Evolutionary conservation across 2,113 vertebrate species (phyloP).

Genomic region (Jacana jacana): DNA sequence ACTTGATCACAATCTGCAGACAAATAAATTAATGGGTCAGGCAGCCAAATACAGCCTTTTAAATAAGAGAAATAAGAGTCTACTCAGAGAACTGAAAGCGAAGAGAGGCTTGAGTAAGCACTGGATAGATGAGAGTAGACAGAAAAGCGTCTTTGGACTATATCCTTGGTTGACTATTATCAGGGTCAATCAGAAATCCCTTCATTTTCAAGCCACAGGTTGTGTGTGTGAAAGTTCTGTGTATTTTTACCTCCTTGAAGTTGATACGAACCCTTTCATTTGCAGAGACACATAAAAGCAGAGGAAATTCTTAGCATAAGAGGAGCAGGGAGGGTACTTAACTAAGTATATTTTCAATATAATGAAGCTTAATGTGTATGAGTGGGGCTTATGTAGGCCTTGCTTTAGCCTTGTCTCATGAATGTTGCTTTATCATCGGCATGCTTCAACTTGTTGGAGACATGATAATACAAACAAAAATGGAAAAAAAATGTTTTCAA

Average conservation of each 20-base stretch:
- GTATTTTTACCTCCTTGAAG: neutral
- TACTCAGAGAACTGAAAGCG: neutral
- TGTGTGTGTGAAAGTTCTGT: neutral
- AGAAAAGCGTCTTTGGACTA: neutral
- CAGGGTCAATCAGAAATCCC: neutral
- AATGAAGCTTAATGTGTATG: neutral
- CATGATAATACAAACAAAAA: neutral
- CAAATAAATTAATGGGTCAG: neutral
- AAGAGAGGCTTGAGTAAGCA: neutral
- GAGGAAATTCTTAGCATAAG: neutral
- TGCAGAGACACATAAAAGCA: neutral
- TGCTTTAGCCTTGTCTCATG: neutral
- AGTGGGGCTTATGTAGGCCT: neutral
- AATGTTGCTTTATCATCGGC: neutral
- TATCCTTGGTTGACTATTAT: neutral
- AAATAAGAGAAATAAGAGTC: neutral
- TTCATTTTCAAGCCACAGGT: neutral
- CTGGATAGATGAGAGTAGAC: neutral
- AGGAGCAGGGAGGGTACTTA: neutral
- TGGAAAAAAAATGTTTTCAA: no score
- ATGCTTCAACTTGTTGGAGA: neutral
- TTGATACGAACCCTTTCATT: neutral
- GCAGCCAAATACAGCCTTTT: neutral
- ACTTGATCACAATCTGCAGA: neutral
- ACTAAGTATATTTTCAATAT: neutral